Conservation (phyloP, 2,888 invertebrate genomes). For the Morpho helenor region DNA sequence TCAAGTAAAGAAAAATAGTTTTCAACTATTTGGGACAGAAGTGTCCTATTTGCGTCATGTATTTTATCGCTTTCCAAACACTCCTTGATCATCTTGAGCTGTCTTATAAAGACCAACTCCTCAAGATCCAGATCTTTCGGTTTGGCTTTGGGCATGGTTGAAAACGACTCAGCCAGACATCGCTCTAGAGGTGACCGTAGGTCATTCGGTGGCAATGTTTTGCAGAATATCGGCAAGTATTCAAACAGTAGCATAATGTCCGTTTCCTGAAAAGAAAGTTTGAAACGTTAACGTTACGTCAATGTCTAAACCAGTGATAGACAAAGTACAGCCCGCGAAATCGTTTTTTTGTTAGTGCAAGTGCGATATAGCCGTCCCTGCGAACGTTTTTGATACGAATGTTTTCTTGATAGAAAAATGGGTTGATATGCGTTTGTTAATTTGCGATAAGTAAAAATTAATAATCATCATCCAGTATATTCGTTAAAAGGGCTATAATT, state of each 20-base stretch:
- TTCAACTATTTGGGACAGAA: constrained; percentile 71
- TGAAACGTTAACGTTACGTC: background rate
- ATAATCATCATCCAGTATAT: too few species aligned
- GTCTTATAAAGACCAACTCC: constrained; percentile 41
- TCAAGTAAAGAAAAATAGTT: constrained; percentile 59
- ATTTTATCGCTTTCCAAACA: constrained; percentile 73
- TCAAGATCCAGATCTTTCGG: constrained; percentile 28
- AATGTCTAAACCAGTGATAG: too few species aligned
- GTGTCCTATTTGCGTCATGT: constrained; percentile 79
- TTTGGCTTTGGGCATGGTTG: constrained; percentile 34
- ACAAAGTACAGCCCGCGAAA: too few species aligned
- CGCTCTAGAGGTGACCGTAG: constrained; percentile 75
- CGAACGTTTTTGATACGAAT: too few species aligned
- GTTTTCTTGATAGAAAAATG: too few species aligned
- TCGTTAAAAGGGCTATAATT: too few species aligned
- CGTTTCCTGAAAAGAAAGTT: constrained; percentile 52
- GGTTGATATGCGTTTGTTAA: too few species aligned
- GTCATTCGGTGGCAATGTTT: constrained; percentile 76
- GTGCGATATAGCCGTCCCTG: too few species aligned
- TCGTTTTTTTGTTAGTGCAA: too few species aligned
- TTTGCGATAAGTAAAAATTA: too few species aligned
- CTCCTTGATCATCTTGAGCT: constrained; percentile 48
- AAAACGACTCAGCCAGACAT: constrained; percentile 58
- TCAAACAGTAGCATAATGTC: constrained; percentile 68
- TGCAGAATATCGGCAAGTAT: constrained; percentile 76